These are phyloP conservation scores for Lampris megalopsis DNA, from an alignment of 2,113 vertebrate genomes.

Conservation along the genomic window DNA sequence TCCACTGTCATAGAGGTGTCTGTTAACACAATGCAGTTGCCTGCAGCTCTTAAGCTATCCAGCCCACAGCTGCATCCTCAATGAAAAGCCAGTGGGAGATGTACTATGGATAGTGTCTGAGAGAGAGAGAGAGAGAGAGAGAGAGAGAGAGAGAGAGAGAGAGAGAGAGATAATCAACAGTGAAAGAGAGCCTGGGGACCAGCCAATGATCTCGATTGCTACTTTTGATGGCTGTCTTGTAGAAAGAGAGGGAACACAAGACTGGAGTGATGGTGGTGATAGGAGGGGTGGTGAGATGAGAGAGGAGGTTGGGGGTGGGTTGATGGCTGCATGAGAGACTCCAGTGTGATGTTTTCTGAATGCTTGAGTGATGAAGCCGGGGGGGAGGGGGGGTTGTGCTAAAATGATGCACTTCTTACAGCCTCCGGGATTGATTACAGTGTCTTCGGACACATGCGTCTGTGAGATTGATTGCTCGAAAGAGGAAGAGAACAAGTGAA, in stretches of 20 bases:
- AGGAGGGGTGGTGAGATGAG: constrained; percentile 3
- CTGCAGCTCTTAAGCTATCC: constrained; percentile 49
- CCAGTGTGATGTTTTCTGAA: constrained; percentile 60
- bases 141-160: constrained; percentile 40
- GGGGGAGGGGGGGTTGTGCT: constrained; percentile 58
- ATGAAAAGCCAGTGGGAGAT: constrained; percentile 38
- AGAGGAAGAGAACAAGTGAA: constrained; percentile 22
- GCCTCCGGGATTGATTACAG: constrained; percentile 59
- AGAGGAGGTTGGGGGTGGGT: constrained; percentile 11
- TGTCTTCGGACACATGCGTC: constrained; percentile 5
- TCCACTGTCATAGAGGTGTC: constrained; percentile 19
- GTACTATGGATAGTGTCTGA: constrained; percentile 32
- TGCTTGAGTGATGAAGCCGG: constrained; percentile 55
- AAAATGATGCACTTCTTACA: constrained; percentile 58
- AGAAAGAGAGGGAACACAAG: background rate
- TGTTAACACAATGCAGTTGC: constrained; percentile 19
- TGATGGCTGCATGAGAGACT: constrained; percentile 48
- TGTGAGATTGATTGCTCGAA: constrained; percentile 5
- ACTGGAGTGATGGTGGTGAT: background rate
- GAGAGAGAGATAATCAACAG: constrained; percentile 36
- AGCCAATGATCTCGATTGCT: constrained; percentile 48
- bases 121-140: constrained; percentile 54
- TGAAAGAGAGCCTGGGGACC: constrained; percentile 63
- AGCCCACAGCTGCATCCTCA: constrained; percentile 41
- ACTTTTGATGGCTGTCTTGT: constrained; percentile 50